Percentiles rank a stretch among this genome's conserved stretches.
Conservation (phyloP, 2,888 invertebrate species). For the Leucania comma region DNA sequence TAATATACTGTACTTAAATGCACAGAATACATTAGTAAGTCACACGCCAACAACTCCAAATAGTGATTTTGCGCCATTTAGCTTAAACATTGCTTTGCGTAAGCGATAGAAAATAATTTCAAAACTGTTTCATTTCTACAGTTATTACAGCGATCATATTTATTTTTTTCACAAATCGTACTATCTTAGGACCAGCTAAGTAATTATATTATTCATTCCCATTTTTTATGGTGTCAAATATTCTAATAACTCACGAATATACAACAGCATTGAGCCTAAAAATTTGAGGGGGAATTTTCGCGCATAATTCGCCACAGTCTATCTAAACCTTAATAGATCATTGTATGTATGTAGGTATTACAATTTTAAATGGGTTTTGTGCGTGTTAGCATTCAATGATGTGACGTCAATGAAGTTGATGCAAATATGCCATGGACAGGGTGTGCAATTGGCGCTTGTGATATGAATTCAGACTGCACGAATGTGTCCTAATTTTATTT, state of each 20-base stretch:
- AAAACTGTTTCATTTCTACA: background rate
- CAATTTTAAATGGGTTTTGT: conserved; percentile 67
- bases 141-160: background rate
- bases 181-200: too few relatives aligned
- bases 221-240: background rate
- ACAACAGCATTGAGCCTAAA: background rate
- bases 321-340: conserved; percentile 43
- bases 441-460: conserved; percentile 16
- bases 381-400: conserved; percentile 83
- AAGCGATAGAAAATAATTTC: background rate
- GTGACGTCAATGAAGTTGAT: conserved; percentile 71
- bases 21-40: background rate
- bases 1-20: too few relatives aligned
- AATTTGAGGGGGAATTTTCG: background rate
- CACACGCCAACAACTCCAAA: background rate
- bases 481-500: conserved; percentile 9
- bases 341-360: conserved; percentile 61
- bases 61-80: background rate
- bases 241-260: background rate
- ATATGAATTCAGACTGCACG: conserved; percentile 30
- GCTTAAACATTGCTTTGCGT: background rate
- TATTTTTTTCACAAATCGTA: background rate
- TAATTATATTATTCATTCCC: background rate
- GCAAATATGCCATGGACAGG: conserved; percentile 59
- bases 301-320: background rate